These are phyloP conservation scores for Sapayoa aenigma DNA, from an alignment of 2,113 vertebrate genomes.

Conservation along the genomic window DNA sequence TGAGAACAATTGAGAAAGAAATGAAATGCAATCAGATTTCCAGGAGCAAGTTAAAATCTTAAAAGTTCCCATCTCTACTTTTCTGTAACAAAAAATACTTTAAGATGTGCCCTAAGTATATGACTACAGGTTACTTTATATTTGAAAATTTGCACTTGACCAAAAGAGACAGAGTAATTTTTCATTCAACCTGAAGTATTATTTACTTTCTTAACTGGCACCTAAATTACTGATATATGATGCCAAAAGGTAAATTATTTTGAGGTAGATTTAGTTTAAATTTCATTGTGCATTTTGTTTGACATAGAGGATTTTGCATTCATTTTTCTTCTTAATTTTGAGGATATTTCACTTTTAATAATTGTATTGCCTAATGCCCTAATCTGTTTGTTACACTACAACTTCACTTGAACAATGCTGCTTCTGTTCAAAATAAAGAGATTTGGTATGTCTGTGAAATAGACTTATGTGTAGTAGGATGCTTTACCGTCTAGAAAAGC, in stretches of 20 bases:
- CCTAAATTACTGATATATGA: conserved; percentile 68
- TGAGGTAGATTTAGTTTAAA: conserved; percentile 84
- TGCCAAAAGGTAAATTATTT: conserved; percentile 81
- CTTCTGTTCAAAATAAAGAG: conserved; percentile 44
- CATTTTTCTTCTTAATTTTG: conserved; percentile 36
- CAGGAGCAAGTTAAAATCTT: not conserved
- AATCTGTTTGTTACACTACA: conserved; percentile 64
- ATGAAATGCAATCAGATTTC: not conserved
- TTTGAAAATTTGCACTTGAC: conserved; percentile 84
- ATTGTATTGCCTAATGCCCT: conserved; percentile 55
- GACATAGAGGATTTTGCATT: conserved; percentile 42
- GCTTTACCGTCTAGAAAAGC: conserved; percentile 58
- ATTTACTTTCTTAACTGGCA: conserved; percentile 77
- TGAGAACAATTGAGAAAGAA: not conserved
- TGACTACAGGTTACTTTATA: conserved; percentile 72
- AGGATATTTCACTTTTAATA: conserved; percentile 72
- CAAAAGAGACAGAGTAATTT: conserved; percentile 87
- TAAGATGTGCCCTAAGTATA: conserved; percentile 69
- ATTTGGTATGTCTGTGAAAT: conserved; percentile 39
- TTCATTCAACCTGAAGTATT: conserved; percentile 78
- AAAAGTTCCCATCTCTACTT: not conserved
- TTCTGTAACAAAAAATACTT: conserved; percentile 38
- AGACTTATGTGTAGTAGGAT: conserved; percentile 21
- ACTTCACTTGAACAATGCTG: conserved; percentile 27
- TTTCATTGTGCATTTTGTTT: conserved; percentile 75